Percentiles rank a stretch among this genome's conserved stretches.
Evolutionary conservation across 2,888 invertebrate species (phyloP).

Genomic region (Xestia ashworthii): DNA sequence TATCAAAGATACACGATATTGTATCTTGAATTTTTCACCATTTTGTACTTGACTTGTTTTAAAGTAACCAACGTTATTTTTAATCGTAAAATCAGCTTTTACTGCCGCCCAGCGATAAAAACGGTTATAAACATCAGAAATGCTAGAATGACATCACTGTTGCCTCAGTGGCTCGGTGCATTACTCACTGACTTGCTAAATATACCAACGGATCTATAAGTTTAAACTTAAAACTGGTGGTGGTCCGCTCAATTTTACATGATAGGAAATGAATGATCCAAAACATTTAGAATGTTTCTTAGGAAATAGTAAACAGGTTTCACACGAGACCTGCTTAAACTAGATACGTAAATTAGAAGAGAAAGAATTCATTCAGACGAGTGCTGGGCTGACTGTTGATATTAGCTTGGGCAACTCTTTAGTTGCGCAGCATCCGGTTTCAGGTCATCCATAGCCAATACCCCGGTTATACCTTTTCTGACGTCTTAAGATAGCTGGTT

Average conservation of each 20-base stretch:
- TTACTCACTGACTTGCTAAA: conserved; percentile 39
- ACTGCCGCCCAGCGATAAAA: conserved; percentile 32
- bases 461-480: too few species aligned
- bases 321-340: not conserved
- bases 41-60: not conserved
- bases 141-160: conserved; percentile 49
- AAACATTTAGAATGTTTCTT: conserved; percentile 16
- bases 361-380: not conserved
- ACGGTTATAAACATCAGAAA: conserved; percentile 34
- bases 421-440: not conserved
- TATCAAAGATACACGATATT: not conserved
- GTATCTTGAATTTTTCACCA: not conserved
- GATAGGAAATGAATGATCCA: not conserved
- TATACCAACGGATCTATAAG: conserved; percentile 12
- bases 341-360: not conserved
- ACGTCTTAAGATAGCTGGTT: not conserved
- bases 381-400: not conserved
- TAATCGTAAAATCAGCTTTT: conserved; percentile 26
- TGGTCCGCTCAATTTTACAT: conserved; percentile 15
- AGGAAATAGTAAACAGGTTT: not conserved
- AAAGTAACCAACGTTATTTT: conserved; percentile 22
- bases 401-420: not conserved
- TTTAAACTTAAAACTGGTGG: conserved; percentile 15
- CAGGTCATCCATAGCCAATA: not conserved
- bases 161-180: conserved; percentile 9